These are phyloP conservation scores for Malacoctenus gilli DNA, from an alignment of 2,797 vertebrate species.

Conservation along the genomic window DNA sequence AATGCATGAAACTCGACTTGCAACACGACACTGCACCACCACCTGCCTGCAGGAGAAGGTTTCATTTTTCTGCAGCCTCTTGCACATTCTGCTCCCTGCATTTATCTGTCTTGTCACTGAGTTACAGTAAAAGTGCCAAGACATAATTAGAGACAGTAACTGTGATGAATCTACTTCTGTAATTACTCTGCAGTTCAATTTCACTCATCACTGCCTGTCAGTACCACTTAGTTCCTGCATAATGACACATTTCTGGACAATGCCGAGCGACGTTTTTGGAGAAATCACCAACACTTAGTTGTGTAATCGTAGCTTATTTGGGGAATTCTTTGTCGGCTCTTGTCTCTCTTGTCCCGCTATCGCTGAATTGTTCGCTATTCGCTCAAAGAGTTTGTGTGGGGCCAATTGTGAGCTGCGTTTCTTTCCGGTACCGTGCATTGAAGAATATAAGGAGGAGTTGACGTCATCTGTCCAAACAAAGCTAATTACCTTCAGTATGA, in stretches of 20 bases:
- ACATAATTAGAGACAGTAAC: conserved; percentile 82
- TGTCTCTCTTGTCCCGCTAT: conserved; percentile 14
- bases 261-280: conserved; percentile 53
- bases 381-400: background rate
- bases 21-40: background rate
- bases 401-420: background rate
- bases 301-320: conserved; percentile 32
- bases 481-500: background rate
- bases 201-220: conserved; percentile 86
- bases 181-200: conserved; percentile 84
- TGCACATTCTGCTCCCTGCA: conserved; percentile 18
- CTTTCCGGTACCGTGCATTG: background rate
- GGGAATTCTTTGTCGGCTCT: conserved; percentile 18
- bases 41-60: background rate
- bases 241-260: conserved; percentile 77
- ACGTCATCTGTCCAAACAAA: background rate
- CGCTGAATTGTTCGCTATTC: background rate
- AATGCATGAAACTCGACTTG: background rate
- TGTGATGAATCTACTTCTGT: conserved; percentile 86
- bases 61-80: conserved; percentile 14
- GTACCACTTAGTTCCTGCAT: conserved; percentile 83
- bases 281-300: conserved; percentile 17
- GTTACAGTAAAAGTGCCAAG: conserved; percentile 73
- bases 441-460: background rate
- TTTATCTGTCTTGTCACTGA: conserved; percentile 41